Base-by-base conservation (phyloP, 2,888 invertebrate species). In the Drosophila atroscutellata region DNA sequence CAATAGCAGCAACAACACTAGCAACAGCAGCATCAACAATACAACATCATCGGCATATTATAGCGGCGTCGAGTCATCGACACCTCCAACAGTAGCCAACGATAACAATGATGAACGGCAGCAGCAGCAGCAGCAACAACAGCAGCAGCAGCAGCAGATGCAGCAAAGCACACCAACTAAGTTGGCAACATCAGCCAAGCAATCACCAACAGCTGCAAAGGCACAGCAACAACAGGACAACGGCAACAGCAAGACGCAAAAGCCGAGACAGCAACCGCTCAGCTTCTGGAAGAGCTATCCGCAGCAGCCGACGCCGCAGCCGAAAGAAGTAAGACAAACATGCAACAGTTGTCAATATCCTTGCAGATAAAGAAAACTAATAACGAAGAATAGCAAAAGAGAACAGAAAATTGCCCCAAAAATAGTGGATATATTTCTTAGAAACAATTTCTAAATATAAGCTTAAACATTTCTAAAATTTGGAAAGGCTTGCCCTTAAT, bases 221-320 rank as follows among this genome's bases (percentile, higher is more conserved):
- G 11, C 37, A 18, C 30, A 50, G 26, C 28, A 20, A 26, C 30
- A 36, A 61, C 62, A 54, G 36, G 55, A 20, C 20, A 32, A 18
- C 59, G 20, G 26, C 47, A 2, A 45, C 55, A 59, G 45, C 81
- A 77, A 77, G 32, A 11, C 32, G n/a, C 79, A 78, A 67, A 64
- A 55, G 28, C 24, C 66, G 3, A 67, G 82, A 9, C 84, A 84
- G 56, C 86, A 89, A 42, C 81, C 88, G 3, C 42, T 86, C 1
- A 72, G 73, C 45, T 89, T 89, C 50, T 85, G 85, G 90, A 89
- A 85, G 57, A 86, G 84, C 62, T 83, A 83, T 39, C 77, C 77
- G 18, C 86, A 88, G 37, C 83, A 82, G 57, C 77, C 77, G 2
- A 86, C 87, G 6, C 45, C 61, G 58, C 90, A 90, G 58, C 74